These are phyloP conservation scores for Thereva nobilitata DNA, from an alignment of 2,888 invertebrate genomes.

Conservation along the genomic window DNA sequence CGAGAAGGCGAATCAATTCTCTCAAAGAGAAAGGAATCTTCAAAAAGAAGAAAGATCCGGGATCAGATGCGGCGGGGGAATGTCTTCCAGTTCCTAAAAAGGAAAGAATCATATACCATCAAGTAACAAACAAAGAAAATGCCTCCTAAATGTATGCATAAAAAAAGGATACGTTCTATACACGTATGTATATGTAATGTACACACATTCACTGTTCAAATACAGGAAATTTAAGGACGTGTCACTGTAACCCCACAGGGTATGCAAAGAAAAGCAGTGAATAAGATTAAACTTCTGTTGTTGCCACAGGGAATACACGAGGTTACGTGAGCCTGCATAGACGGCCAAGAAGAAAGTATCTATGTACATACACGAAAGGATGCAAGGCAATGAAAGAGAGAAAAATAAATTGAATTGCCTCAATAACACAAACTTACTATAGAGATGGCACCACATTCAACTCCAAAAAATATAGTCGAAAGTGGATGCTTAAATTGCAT, in stretches of 20 bases:
- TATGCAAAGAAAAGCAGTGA: neutral
- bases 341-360: neutral
- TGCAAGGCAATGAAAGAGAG: neutral
- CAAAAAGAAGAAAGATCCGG: conserved; percentile 8
- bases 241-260: neutral
- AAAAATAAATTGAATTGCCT: conserved; percentile 40
- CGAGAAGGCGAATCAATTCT: conserved; percentile 6
- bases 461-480: conserved; percentile 33
- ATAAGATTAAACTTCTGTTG: neutral
- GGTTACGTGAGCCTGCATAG: neutral
- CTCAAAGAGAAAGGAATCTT: conserved; percentile 8
- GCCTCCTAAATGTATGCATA: too few relatives aligned
- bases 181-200: too few relatives aligned
- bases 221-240: neutral
- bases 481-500: conserved; percentile 41
- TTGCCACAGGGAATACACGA: too few relatives aligned
- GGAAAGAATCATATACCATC: too few relatives aligned
- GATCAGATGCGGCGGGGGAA: neutral
- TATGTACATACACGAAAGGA: neutral
- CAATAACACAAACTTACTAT: conserved; percentile 37
- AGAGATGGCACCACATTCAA: conserved; percentile 6
- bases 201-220: neutral
- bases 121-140: too few relatives aligned
- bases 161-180: too few relatives aligned
- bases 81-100: too few relatives aligned